Base-by-base conservation (phyloP, 2,888 invertebrate genomes). In the Rotaria socialis region DNA sequence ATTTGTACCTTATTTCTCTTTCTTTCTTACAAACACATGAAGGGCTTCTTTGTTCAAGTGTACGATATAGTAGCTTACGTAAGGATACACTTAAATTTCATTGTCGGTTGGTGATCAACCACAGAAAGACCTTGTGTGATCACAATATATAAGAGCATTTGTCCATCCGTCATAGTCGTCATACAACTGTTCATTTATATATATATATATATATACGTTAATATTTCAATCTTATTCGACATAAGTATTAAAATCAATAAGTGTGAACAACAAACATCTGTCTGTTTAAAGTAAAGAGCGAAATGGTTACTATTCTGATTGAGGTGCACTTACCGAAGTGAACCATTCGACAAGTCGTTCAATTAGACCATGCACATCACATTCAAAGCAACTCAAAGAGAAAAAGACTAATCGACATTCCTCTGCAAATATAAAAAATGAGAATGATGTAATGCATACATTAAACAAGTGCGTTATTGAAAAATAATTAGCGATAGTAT, bases 1-100 rank as follows among this genome's bases (percentile, higher is more conserved):
- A 67, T 67, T 67, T 67, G 67, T 67, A 67, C 67, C 67, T 67
- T 67, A 67, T 67, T 67, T 67, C 67, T 67, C 35, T 67, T 67
- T 67, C 67, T 67, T 27, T 67, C 67, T 67, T 6, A 67, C 67
- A 67, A n/a, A 67, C 35, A 67, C 5, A 35, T 60, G 67, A 35
- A 67, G 67, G 67, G 67, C 16, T 67, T 67, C 67, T 67, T 67
- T 67, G 67, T 67, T 67, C 35, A 67, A 67, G 67, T 67, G 27
- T 35, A 35, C n/a, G 67, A 67, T 67, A 67, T 11, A 35, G n/a
- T 67, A 27, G 67, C 67, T 67, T 67, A 67, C 67, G 67, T 35
- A 67, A 67, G 35, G 67, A 67, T 67, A 67, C 67, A 67, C n/a
- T 67, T 67, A 35, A 67, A 67, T 67, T 67, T 67, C 27, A 27